A percentile compares a stretch with the other conserved stretches of the same genome.
Conservation (phyloP, 2,113 vertebrate genomes). For the Cheilinus undulatus region DNA sequence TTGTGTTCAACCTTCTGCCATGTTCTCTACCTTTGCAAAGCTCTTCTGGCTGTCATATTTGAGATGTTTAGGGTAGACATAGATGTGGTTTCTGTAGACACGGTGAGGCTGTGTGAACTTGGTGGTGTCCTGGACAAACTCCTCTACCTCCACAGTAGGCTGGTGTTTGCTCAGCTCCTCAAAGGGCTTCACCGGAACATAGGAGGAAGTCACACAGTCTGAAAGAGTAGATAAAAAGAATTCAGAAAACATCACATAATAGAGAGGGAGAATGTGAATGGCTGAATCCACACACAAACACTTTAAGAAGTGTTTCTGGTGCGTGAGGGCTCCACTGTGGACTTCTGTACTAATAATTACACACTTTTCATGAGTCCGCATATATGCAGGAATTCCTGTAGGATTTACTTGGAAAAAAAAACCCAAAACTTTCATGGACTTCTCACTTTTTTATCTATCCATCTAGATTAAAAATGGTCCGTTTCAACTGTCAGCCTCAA, state of each 20-base stretch:
- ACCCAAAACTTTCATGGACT: too few species aligned
- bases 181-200: slow-evolving; percentile 95
- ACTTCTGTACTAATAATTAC: too few species aligned
- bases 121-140: slow-evolving; percentile 92
- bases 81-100: slow-evolving; percentile 97
- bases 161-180: slow-evolving; percentile 84
- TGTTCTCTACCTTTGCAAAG: slow-evolving; percentile 91
- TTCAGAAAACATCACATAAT: background rate
- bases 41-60: slow-evolving; percentile 98
- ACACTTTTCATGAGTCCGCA: too few species aligned
- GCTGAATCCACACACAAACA: too few species aligned
- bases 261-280: background rate
- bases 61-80: slow-evolving; percentile 97
- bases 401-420: too few species aligned
- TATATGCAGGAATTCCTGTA: too few species aligned
- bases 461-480: too few species aligned
- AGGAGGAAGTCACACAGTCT: slow-evolving; percentile 97
- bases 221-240: background rate
- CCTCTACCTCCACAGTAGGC: slow-evolving; percentile 94
- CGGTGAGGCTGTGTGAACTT: slow-evolving; percentile 93
- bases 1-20: background rate
- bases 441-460: too few species aligned
- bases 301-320: too few species aligned
- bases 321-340: too few species aligned
- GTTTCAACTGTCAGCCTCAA: too few species aligned